These are phyloP conservation scores for Camponotus fellah DNA, from an alignment of 2,888 invertebrate species.

Conservation along the genomic window DNA sequence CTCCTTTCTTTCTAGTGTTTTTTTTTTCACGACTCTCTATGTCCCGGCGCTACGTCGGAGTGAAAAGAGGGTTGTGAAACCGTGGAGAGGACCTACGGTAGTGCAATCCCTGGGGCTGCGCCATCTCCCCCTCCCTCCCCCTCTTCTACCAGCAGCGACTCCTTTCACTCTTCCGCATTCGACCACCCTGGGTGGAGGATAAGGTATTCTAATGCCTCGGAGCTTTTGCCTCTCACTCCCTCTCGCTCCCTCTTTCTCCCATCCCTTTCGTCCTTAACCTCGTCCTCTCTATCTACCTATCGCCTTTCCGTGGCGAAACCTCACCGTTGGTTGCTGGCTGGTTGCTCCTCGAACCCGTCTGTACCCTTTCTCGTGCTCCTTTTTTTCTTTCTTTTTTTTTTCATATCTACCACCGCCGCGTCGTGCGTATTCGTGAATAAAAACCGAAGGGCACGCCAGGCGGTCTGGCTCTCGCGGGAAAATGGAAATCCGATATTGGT, in stretches of 20 bases:
- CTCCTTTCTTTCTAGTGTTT: constrained; percentile 61
- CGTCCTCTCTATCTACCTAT: constrained; percentile 41
- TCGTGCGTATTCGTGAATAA: constrained; percentile 64
- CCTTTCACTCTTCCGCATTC: constrained; percentile 63
- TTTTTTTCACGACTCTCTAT: constrained; percentile 57
- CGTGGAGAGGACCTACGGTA: constrained; percentile 62
- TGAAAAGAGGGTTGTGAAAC: constrained; percentile 70
- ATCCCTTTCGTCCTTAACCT: constrained; percentile 54
- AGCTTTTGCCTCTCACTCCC: constrained; percentile 73
- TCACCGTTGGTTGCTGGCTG: constrained; percentile 36
- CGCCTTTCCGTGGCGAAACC: constrained; percentile 36
- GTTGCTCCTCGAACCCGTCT: constrained; percentile 38
- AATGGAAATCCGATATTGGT: constrained; percentile 78
- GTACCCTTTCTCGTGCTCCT: constrained; percentile 36
- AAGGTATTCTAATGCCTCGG: constrained; percentile 78
- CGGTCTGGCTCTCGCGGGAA: constrained; percentile 54
- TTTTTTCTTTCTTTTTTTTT: constrained; percentile 24
- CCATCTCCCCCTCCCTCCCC: constrained; percentile 30
- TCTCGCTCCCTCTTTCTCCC: constrained; percentile 48
- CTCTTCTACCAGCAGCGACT: constrained; percentile 40
- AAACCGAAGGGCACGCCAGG: constrained; percentile 64
- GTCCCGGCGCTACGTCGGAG: constrained; percentile 45
- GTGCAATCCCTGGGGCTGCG: constrained; percentile 69
- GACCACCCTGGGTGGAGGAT: constrained; percentile 59
- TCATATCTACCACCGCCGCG: constrained; percentile 41